Base-by-base conservation (phyloP, 2,888 invertebrate species). In the Melanotus villosus region DNA sequence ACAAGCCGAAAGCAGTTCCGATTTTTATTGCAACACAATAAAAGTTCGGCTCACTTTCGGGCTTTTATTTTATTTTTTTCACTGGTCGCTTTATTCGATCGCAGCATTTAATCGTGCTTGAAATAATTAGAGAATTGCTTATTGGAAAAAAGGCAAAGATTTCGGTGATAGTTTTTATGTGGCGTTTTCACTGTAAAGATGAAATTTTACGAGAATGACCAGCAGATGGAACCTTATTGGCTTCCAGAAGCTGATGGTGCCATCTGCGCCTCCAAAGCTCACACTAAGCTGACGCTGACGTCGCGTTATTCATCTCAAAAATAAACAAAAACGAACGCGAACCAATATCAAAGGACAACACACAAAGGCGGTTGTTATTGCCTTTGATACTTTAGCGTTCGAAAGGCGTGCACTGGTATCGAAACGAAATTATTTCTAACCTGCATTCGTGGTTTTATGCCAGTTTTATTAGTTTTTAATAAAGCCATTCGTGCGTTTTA, bases 271-370 rank as follows among this genome's bases (percentile, higher is more conserved):
- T 57, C 47, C 54, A 57, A 58, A 60, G 45, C 67, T 62, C 41
- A 43, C 62, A 56, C 54, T 67, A 68, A 68, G 68, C 67, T 57
- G 57, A 57, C 19, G 65, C 65, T 30, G 57, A 58, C 50, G 36
- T 23, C 57, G 36, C 65, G 65, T 58, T 65, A 65, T 65, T 58
- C 65, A 65, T 65, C 65, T 57, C 57, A 50, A 58, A 57, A 65
- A 57, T 58, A 65, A 65, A 65, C 65, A 65, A 50, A 54, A 57
- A 65, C 65, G 47, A 58, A 65, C 32, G 47, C 47, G 47, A 64
- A 65, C 58, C 65, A 65, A 65, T 65, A 65, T 65, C 65, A 58
- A 65, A 65, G 65, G 65, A 65, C 65, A 65, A 65, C 65, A 65
- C 41, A 57, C 57, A 65, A 50, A 52, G 63, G 58, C 57, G 21